Evolutionary conservation across 2,797 vertebrate species (phyloP).

Genomic region (Micrastur ruficollis): DNA sequence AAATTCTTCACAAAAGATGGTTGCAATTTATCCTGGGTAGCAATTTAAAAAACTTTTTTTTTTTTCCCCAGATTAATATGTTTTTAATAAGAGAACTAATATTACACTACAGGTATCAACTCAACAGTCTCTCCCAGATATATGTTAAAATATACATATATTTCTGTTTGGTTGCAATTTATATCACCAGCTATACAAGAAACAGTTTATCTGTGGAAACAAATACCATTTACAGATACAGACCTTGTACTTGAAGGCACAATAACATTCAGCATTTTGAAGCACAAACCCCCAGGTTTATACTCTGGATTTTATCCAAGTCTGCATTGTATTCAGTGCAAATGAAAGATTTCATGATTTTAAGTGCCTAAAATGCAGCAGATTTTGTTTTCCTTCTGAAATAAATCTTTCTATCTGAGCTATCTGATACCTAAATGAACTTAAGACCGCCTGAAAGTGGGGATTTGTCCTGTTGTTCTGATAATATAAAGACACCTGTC

Average conservation of each 20-base stretch:
- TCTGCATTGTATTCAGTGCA: neutral
- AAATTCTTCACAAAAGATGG: neutral
- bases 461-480: neutral
- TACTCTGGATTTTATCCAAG: neutral
- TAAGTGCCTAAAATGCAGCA: neutral
- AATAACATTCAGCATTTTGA: neutral
- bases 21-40: neutral
- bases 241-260: neutral
- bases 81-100: neutral
- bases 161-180: neutral
- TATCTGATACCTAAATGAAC: neutral
- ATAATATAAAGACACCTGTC: neutral
- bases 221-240: neutral
- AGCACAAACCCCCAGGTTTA: neutral
- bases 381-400: neutral
- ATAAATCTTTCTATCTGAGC: neutral
- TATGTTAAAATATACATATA: neutral
- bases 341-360: neutral
- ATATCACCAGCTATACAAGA: neutral
- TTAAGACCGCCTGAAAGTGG: neutral
- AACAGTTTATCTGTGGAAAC: neutral
- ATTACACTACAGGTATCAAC: neutral
- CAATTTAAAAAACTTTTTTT: neutral
- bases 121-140: neutral
- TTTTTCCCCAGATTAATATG: neutral